A percentile compares a stretch with the other conserved stretches of the same genome.
Conservation (phyloP, 2,113 vertebrate species). For the Ailuropoda melanoleuca region DNA sequence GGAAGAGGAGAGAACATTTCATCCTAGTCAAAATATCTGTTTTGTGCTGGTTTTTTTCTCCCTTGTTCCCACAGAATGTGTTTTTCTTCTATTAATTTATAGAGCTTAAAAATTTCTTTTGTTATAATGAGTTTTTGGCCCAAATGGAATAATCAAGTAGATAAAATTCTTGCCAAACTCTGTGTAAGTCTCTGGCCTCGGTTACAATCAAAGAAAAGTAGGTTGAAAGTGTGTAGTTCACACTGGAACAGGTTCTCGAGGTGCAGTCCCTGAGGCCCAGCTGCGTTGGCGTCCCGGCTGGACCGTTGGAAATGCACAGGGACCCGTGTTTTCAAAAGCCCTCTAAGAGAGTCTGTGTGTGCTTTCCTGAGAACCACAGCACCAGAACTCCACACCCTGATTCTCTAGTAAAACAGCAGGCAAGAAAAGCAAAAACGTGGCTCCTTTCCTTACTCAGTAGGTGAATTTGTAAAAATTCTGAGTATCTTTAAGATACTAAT, state of each 20-base stretch:
- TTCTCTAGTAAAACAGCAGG: background rate
- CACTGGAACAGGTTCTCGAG: fast-evolving
- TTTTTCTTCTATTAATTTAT: background rate
- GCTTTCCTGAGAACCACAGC: background rate
- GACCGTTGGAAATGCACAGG: fast-evolving
- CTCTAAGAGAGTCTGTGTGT: too few relatives aligned
- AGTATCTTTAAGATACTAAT: background rate
- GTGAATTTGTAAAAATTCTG: background rate
- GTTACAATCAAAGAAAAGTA: background rate
- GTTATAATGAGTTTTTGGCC: background rate
- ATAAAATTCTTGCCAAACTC: background rate
- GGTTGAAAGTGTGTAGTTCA: background rate
- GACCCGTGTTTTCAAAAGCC: fast-evolving
- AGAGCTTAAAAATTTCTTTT: background rate
- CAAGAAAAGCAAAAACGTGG: background rate
- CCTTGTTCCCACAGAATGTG: background rate
- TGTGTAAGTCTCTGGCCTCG: background rate
- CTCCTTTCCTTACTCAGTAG: background rate
- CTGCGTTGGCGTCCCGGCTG: fast-evolving
- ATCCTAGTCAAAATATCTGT: background rate
- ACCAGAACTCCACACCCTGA: background rate
- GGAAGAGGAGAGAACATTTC: conserved; percentile 17
- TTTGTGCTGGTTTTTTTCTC: background rate
- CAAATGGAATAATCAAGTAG: background rate
- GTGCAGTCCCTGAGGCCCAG: fast-evolving